phyloP scores from a whole-genome alignment of 2,797 vertebrate genomes.

The Iguana delicatissima region DNA sequence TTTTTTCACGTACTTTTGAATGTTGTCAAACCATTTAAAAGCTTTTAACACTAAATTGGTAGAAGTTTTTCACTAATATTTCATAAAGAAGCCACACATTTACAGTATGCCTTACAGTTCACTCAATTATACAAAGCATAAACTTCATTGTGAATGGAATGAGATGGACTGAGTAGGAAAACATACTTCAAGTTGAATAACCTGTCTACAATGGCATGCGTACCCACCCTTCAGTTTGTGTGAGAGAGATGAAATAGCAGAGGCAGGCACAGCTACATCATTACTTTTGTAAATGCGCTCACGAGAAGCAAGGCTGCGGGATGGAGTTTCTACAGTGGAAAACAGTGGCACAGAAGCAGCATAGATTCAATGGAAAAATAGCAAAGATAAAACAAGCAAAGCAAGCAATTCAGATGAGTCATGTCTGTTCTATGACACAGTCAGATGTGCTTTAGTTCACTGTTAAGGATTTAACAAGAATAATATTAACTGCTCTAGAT shows the following conservation, averaged over 20 bases:
- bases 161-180: slow-evolving; percentile 65
- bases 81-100: background rate
- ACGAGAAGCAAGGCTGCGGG: slow-evolving; percentile 96
- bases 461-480: background rate
- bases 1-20: background rate
- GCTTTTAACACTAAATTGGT: background rate
- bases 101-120: background rate
- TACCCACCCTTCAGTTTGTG: slow-evolving; percentile 99
- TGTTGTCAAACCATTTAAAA: slow-evolving; percentile 21
- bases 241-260: slow-evolving; percentile 96
- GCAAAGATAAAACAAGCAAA: slow-evolving; percentile 78
- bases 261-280: slow-evolving; percentile 90
- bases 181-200: slow-evolving; percentile 59
- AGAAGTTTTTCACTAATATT: background rate
- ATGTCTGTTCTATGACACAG: slow-evolving; percentile 52
- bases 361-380: slow-evolving; percentile 88
- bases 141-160: slow-evolving; percentile 65
- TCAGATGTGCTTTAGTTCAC: slow-evolving; percentile 40
- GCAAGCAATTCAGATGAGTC: slow-evolving; percentile 79
- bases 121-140: slow-evolving; percentile 13
- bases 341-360: slow-evolving; percentile 95
- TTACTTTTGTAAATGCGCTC: slow-evolving; percentile 95
- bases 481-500: background rate
- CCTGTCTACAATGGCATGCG: slow-evolving; percentile 83
- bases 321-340: slow-evolving; percentile 95